Conservation (phyloP, 2,888 invertebrate species). For the Aporophyla lueneburgensis region DNA sequence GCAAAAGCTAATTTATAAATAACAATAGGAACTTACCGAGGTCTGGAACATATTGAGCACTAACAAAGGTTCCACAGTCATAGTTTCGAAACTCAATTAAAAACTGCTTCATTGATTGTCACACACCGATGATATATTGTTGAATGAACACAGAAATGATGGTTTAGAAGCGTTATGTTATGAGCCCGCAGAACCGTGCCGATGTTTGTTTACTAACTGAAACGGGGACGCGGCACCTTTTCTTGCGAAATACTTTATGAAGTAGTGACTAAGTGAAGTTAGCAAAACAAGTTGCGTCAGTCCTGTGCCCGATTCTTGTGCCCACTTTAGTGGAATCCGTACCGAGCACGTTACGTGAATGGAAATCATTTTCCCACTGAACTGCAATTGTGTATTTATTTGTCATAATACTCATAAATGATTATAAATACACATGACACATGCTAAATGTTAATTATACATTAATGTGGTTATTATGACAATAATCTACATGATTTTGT, state of each 20-base stretch:
- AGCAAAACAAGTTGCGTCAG: slow-evolving; percentile 87
- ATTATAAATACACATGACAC: slow-evolving; percentile 30
- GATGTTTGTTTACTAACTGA: slow-evolving; percentile 82
- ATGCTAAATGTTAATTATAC: slow-evolving; percentile 12
- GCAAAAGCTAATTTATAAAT: not conserved
- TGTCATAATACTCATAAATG: slow-evolving; percentile 16
- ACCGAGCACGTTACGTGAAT: slow-evolving; percentile 42
- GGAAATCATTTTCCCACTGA: slow-evolving; percentile 46
- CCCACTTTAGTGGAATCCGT: slow-evolving; percentile 55
- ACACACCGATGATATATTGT: slow-evolving; percentile 34
- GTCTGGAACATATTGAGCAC: slow-evolving; percentile 50
- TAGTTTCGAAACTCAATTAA: slow-evolving; percentile 27
- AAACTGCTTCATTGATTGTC: slow-evolving; percentile 38
- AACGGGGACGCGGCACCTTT: slow-evolving; percentile 83
- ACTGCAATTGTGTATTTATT: slow-evolving; percentile 16
- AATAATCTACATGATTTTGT: not conserved
- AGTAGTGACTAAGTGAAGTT: slow-evolving; percentile 83
- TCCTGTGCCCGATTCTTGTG: slow-evolving; percentile 55
- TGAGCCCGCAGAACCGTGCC: slow-evolving; percentile 58
- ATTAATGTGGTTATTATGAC: slow-evolving; percentile 3
- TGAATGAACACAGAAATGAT: slow-evolving; percentile 43
- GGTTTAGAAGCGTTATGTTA: slow-evolving; percentile 37
- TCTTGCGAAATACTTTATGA: slow-evolving; percentile 83
- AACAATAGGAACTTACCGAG: slow-evolving; percentile 50
- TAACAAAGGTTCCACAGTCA: slow-evolving; percentile 51